A percentile compares a stretch with the other conserved stretches of the same genome.
Conservation (phyloP, 2,797 vertebrate species). For the Poecilia wingei region DNA sequence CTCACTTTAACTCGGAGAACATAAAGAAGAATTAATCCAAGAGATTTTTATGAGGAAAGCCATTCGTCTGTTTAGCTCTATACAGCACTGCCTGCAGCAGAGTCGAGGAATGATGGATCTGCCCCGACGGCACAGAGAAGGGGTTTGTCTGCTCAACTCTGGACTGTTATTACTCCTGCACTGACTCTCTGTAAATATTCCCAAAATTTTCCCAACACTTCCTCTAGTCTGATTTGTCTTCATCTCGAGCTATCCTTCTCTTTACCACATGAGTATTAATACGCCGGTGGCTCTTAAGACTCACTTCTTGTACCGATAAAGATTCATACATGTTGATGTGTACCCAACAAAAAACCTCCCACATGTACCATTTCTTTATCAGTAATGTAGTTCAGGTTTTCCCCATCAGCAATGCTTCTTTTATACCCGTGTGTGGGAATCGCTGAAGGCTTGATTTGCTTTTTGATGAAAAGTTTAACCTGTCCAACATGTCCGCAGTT, state of each 20-base stretch:
- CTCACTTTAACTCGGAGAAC: background rate
- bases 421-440: background rate
- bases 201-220: slow-evolving; percentile 31
- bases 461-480: background rate
- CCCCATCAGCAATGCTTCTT: background rate
- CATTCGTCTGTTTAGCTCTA: background rate
- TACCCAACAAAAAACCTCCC: background rate
- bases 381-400: background rate
- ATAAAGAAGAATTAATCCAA: background rate
- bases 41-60: background rate
- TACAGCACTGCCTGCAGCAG: slow-evolving; percentile 2
- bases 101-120: slow-evolving; percentile 15
- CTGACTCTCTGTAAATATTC: slow-evolving; percentile 48
- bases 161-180: slow-evolving; percentile 41
- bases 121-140: slow-evolving; percentile 9
- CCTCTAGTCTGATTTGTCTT: slow-evolving; percentile 38
- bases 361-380: background rate
- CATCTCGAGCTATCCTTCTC: slow-evolving; percentile 29
- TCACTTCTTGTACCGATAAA: background rate
- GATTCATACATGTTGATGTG: background rate
- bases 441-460: background rate
- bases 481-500: background rate
- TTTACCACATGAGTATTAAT: background rate
- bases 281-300: background rate
- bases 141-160: slow-evolving; percentile 31